Evolutionary conservation across 2,888 invertebrate genomes (phyloP).

Genomic region (Drosophila gaucha): DNA sequence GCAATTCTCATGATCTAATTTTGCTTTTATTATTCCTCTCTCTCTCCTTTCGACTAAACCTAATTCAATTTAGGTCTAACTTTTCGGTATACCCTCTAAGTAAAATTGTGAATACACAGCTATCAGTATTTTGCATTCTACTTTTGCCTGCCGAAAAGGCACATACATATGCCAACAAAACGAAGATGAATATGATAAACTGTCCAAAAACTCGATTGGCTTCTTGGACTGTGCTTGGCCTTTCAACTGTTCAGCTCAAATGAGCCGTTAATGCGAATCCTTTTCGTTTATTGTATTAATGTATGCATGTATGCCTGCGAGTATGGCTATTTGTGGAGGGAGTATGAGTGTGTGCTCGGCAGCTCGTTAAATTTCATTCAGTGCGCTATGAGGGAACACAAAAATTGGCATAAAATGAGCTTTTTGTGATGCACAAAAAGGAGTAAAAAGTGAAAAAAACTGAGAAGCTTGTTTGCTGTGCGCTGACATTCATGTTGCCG

Average conservation of each 20-base stretch:
- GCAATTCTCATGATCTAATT: not conserved
- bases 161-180: not conserved
- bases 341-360: slow-evolving; percentile 18
- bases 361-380: slow-evolving; percentile 70
- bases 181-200: not conserved
- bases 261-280: slow-evolving; percentile 57
- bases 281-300: slow-evolving; percentile 21
- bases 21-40: too few relatives aligned
- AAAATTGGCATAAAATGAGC: slow-evolving; percentile 76
- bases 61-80: not conserved
- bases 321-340: slow-evolving; percentile 16
- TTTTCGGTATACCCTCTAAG: not conserved
- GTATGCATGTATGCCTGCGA: slow-evolving; percentile 30
- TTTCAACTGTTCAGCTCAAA: slow-evolving; percentile 36
- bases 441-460: not conserved
- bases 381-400: slow-evolving; percentile 35
- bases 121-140: too few relatives aligned
- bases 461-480: slow-evolving; percentile 41
- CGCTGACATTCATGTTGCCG: slow-evolving; percentile 64
- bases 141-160: not conserved
- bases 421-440: slow-evolving; percentile 52
- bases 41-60: not conserved
- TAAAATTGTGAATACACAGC: too few relatives aligned
- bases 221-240: slow-evolving; percentile 6
- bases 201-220: not conserved